These are phyloP conservation scores for Ophthalmolycus amberensis DNA, from an alignment of 2,113 vertebrate species.

Conservation along the genomic window DNA sequence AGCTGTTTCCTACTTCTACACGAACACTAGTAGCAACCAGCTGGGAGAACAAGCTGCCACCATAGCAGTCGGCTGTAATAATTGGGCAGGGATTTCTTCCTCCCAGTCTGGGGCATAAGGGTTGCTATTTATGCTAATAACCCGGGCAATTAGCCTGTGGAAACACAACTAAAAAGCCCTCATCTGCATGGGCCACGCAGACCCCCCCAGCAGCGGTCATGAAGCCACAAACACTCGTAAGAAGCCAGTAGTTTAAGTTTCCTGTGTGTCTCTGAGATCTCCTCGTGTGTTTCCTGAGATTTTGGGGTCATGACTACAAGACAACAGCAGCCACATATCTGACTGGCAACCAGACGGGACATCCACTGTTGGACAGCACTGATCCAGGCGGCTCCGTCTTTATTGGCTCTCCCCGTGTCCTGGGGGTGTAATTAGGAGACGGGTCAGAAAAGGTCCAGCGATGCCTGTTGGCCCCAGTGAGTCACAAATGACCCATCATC, in stretches of 20 bases:
- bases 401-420: conserved; percentile 63
- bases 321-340: conserved; percentile 48
- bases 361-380: conserved; percentile 34
- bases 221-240: conserved; percentile 39
- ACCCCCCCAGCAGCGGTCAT: conserved; percentile 6
- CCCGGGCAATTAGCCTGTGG: conserved; percentile 79
- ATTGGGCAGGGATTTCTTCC: conserved; percentile 83
- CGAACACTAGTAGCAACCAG: conserved; percentile 64
- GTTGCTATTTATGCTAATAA: conserved; percentile 83
- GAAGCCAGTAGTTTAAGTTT: conserved; percentile 19
- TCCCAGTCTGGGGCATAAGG: conserved; percentile 69
- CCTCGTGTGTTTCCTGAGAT: conserved; percentile 40
- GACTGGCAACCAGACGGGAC: conserved; percentile 51
- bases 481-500: conserved; percentile 78
- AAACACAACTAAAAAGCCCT: conserved; percentile 71
- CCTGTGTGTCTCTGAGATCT: conserved; percentile 32
- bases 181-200: conserved; percentile 68
- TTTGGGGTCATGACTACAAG: conserved; percentile 23
- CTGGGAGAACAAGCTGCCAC: conserved; percentile 65
- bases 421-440: conserved; percentile 79
- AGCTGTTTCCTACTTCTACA: conserved; percentile 53
- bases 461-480: conserved; percentile 66
- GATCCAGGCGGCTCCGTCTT: conserved; percentile 34
- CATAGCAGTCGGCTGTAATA: conserved; percentile 70
- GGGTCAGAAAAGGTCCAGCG: conserved; percentile 66